Evolutionary conservation across 2,797 vertebrate species (phyloP).

Genomic region (Enteromius anoplus): DNA sequence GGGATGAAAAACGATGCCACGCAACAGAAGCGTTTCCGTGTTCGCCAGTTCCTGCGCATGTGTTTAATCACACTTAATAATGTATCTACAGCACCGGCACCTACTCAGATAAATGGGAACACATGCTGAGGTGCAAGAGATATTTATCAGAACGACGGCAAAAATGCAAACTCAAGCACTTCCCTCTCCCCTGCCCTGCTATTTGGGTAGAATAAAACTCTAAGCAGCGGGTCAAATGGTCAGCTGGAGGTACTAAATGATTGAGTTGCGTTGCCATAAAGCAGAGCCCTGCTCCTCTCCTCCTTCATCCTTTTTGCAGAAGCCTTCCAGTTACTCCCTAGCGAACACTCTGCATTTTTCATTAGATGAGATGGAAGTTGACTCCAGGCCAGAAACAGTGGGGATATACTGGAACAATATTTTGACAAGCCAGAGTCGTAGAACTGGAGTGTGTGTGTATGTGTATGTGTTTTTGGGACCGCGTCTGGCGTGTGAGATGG

Average conservation of each 20-base stretch:
- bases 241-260: constrained; percentile 63
- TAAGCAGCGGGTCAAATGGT: constrained; percentile 61
- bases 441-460: constrained; percentile 53
- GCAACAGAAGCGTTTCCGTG: constrained; percentile 61
- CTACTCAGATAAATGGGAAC: constrained; percentile 64
- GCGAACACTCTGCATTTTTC: constrained; percentile 67
- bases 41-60: constrained; percentile 56
- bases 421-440: constrained; percentile 66
- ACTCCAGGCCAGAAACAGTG: constrained; percentile 68
- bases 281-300: constrained; percentile 35
- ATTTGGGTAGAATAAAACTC: constrained; percentile 58
- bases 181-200: constrained; percentile 52
- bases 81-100: constrained; percentile 60
- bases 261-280: constrained; percentile 61
- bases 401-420: constrained; percentile 68
- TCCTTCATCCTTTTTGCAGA: constrained; percentile 53
- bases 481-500: not conserved
- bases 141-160: constrained; percentile 61
- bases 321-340: constrained; percentile 58
- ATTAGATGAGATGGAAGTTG: constrained; percentile 69
- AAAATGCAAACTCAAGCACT: constrained; percentile 62
- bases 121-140: constrained; percentile 60
- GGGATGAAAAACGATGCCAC: constrained; percentile 59
- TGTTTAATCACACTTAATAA: constrained; percentile 70
- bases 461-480: constrained; percentile 2